Evolutionary conservation across 2,113 vertebrate species (phyloP).

Genomic region (Eublepharis macularius): DNA sequence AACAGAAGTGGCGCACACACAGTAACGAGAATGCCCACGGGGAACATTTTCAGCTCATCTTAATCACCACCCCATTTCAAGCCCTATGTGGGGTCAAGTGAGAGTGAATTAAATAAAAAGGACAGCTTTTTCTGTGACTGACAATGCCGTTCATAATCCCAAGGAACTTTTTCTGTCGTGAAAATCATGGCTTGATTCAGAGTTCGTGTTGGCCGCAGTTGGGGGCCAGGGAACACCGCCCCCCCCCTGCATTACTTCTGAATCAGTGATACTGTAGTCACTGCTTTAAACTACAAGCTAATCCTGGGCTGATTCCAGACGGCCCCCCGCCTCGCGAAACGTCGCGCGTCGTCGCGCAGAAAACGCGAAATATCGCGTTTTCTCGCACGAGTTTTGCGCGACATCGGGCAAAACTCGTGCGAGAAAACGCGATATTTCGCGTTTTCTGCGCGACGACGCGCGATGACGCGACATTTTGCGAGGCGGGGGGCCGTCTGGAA

Average conservation of each 20-base stretch:
- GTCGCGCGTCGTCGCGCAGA: no score
- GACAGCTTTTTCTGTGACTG: background rate
- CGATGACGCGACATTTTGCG: no score
- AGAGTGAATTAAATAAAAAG: background rate
- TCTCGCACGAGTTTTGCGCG: no score
- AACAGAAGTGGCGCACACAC: slow-evolving; percentile 70
- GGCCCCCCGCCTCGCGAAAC: no score
- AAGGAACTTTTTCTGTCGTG: background rate
- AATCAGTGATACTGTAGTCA: no score
- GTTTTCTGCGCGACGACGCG: no score
- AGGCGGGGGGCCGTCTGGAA: no score
- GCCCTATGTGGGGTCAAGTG: background rate
- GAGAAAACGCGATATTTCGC: no score
- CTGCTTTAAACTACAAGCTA: background rate
- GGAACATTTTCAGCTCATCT: slow-evolving; percentile 71
- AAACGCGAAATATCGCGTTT: no score
- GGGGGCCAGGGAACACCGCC: background rate
- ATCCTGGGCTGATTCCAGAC: no score
- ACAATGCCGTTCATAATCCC: slow-evolving; percentile 12
- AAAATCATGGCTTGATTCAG: slow-evolving; percentile 38
- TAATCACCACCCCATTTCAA: slow-evolving; percentile 17
- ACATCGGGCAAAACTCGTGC: no score
- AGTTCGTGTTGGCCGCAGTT: background rate
- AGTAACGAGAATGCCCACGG: slow-evolving; percentile 51
- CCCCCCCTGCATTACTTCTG: background rate